Base-by-base conservation (phyloP, 2,888 invertebrate species). In the Amblyjoppa proteus region DNA sequence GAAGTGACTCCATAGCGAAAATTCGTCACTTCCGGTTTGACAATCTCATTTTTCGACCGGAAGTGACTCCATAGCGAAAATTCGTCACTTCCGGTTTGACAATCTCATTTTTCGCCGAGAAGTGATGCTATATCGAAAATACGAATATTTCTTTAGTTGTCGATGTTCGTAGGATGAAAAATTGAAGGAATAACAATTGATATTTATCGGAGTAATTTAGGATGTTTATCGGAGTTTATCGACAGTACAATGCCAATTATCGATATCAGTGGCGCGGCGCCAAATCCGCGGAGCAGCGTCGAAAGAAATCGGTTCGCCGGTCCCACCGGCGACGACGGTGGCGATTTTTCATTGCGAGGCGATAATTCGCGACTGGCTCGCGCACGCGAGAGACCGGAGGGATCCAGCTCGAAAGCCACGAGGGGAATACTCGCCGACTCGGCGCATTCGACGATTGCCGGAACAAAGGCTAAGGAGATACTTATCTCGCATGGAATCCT, bases 401-500 rank as follows among this genome's bases (percentile, higher is more conserved):
- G 75, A 66, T 58, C 13, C 28, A 69, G 16, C 41, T 25, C 49
- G 69, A 45, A 70, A 51, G 81, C 66, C 82, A 75, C 75, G 64
- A 78, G 64, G 58, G 34, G 85, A 85, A 85, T 79, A 66, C 85
- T 51, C 68, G 81, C 71, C 56, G 79, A 11, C 71, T 70, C 81
- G 77, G 64, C 81, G 78, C 78, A 82, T 75, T 82, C 78, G 79
- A 41, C 74, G 85, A 78, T 82, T 41, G 77, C 71, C 51, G 56
- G 81, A 66, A 78, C 82, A 85, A 85, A 85, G 70, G 85, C 70
- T 79, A 74, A 56, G 64, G 64, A 82, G 85, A 85, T 85, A 75
- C 69, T 53, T 78, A 85, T 85, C 85, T 69, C 45, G 20, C 49
- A 75, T 53, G 85, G 85, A 61, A 85, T 85, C 75, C 78, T 79